phyloP scores from a whole-genome alignment of 1,140 invertebrate species.

The Chelonus insularis region DNA sequence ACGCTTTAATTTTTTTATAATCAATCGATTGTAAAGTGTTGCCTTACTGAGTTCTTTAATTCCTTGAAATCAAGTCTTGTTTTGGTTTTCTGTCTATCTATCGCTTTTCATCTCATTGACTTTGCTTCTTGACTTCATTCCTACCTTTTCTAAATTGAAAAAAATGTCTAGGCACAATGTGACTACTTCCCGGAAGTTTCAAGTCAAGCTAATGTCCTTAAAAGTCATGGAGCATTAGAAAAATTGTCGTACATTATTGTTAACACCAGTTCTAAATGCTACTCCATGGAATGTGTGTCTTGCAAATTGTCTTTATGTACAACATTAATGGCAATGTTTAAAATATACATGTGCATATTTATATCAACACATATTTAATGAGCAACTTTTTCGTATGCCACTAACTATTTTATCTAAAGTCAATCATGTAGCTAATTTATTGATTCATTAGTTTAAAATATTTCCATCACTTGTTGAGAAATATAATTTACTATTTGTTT shows the following conservation, averaged over 20 bases:
- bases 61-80: not conserved
- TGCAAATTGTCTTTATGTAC: not conserved
- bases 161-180: slow-evolving; percentile 7
- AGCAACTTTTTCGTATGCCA: too few relatives aligned
- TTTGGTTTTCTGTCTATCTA: not conserved
- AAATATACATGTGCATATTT: not conserved
- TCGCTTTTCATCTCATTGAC: not conserved
- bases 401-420: too few relatives aligned
- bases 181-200: slow-evolving; percentile 5
- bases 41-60: not conserved
- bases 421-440: too few relatives aligned
- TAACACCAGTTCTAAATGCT: slow-evolving; percentile 8
- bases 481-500: too few relatives aligned
- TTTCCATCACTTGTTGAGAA: too few relatives aligned
- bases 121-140: not conserved
- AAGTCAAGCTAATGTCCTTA: slow-evolving; percentile 7
- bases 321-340: slow-evolving; percentile 5
- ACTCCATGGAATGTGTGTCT: slow-evolving; percentile 5
- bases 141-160: not conserved
- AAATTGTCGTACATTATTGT: slow-evolving; percentile 18
- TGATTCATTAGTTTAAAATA: too few relatives aligned
- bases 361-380: too few relatives aligned
- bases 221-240: not conserved
- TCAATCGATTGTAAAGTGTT: not conserved
- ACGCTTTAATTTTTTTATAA: not conserved